Evolutionary conservation across 2,888 invertebrate genomes (phyloP), one percentile per base, ranked within the genome.

Genomic region (Coronaproctus castanopsis): DNA sequence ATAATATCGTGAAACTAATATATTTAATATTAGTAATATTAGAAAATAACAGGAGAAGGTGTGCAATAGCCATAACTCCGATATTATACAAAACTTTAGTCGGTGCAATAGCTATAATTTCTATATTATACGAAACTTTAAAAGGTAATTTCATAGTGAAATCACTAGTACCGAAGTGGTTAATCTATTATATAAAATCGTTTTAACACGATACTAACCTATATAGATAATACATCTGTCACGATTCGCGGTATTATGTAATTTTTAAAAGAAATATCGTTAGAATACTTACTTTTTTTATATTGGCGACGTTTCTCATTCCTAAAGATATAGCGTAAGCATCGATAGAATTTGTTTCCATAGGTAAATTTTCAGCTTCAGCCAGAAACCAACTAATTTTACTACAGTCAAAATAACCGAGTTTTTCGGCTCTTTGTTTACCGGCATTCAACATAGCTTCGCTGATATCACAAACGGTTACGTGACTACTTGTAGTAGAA

Each of bases 301-400:
- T 79, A 68, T 87, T 86, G 0, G 95, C 95, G 65, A 90, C 88
- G 75, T 99, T 98, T 66, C 98, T 76, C 64, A 98, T 88, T 19
- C 97, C 97, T 75, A 96, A 98, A 0, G 95, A 93, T 66, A 98
- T 92, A 1, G 97, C 95, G 71, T 95, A 98, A 0, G 90, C 90
- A 64, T 84, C 86, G 72, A 81, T 97, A 48, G 78, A 76, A 52
- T 88, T 82, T 64, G 82, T 80, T 0, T 80, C 75, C 65, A 92
- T 78, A 0, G 85, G 80, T 55, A 97, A 75, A 59, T 78, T 71
- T 73, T 98, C 96, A 0, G 96, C 98, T 74, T 98, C 83, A 0
- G 64, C 65, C 60, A 64, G 62, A 64, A 77, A 65, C 85, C 87
- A 88, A 55, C 74, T 70, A 2, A 87, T 78, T 52, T 76, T 75